Evolutionary conservation across 2,888 invertebrate genomes (phyloP), one percentile per base, ranked within the genome.

Genomic region (Agrochola lota): DNA sequence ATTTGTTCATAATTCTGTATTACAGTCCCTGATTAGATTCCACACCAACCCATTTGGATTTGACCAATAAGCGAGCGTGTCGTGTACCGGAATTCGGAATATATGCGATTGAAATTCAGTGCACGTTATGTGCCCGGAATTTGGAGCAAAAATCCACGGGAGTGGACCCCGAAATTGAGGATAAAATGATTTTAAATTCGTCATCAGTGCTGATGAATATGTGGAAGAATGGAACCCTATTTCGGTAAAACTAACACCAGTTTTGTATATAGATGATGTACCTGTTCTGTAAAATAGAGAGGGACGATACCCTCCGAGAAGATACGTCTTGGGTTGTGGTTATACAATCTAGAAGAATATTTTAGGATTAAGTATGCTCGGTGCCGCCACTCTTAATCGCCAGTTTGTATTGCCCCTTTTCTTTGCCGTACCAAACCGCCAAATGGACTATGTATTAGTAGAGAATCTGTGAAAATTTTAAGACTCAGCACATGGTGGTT

Each of bases 21-120:
- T 62, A 71, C 77, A 67, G 11, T 57, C 17, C 40, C 66, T 80
- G 78, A 80, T 83, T 80, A 83, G 68, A 66, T 83, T 77, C n/a
- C 55, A 60, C 35, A 66, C 23, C 15, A 59, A 60, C 60, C 71
- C 70, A 83, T 69, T 70, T 52, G 46, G 72, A 74, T 62, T 85
- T 72, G 55, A 68, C 71, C 80, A 67, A 74, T 74, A 71, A 60
- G 49, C 49, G 85, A 69, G 70, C 71, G 69, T 64, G 77, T 64
- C 59, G 70, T 59, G 57, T 49, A 17, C 63, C 30, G 20, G 60
- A 69, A 68, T 64, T 71, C 62, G 40, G 26, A 82, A 72, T 72
- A 84, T 43, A 57, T 30, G 57, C 35, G 46, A 85, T 84, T 84
- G 74, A 82, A 85, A 84, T 84, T 84, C 84, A 74, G 60, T 40